These are phyloP conservation scores for Nyctibius grandis DNA, from an alignment of 2,797 vertebrate genomes.

Conservation along the genomic window DNA sequence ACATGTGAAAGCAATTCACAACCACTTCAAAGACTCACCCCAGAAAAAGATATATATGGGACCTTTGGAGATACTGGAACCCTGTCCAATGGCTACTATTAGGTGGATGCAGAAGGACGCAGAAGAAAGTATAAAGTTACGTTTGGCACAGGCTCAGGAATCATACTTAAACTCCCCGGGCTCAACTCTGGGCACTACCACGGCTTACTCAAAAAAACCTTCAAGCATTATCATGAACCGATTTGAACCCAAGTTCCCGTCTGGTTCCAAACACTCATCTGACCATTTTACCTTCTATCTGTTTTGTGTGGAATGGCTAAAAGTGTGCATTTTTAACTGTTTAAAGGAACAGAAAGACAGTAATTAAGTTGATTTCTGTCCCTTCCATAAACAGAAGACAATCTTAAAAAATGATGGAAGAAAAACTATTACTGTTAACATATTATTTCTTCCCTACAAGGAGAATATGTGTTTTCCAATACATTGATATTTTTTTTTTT, in stretches of 20 bases:
- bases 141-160: background rate
- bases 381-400: background rate
- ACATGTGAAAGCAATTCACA: background rate
- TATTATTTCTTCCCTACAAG: background rate
- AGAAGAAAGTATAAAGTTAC: background rate
- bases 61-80: background rate
- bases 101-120: background rate
- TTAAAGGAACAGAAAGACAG: background rate
- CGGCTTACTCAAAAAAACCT: background rate
- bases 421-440: background rate
- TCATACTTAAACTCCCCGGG: background rate
- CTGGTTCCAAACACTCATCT: background rate
- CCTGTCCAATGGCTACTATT: background rate
- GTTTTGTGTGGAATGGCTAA: background rate
- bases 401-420: background rate
- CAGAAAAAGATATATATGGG: background rate
- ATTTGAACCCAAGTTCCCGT: background rate
- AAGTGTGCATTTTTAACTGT: background rate
- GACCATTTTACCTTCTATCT: background rate
- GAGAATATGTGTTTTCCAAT: background rate
- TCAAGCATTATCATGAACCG: background rate
- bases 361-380: background rate
- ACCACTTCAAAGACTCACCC: background rate
- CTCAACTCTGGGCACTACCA: background rate
- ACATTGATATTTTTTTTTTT: too few relatives aligned